These are phyloP conservation scores for Amphiura filiformis DNA, from an alignment of 35 echinoderm and acorn worm genomes.

Conservation along the genomic window DNA sequence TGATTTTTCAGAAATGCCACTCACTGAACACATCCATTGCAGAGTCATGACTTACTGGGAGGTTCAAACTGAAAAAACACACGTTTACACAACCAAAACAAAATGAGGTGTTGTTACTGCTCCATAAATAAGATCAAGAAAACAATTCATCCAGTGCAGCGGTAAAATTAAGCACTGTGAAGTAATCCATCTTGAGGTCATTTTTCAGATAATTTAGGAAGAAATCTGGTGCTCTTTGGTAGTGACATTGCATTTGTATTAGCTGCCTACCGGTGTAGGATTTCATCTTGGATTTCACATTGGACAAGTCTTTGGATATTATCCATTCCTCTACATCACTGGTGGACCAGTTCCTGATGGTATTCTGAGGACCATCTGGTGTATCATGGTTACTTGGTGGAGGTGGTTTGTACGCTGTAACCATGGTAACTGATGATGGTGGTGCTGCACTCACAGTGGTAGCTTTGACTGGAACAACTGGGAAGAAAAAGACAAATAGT, in stretches of 20 bases:
- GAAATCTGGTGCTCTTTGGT: conserved; percentile 54
- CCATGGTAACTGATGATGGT: too few relatives aligned
- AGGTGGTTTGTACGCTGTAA: neutral
- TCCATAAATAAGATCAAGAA: neutral
- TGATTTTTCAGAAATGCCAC: too few relatives aligned
- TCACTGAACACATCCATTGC: too few relatives aligned
- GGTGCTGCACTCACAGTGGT: neutral
- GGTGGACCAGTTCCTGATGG: neutral
- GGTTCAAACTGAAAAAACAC: too few relatives aligned
- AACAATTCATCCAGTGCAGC: conserved; percentile 35
- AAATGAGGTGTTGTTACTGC: neutral
- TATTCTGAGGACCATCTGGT: neutral
- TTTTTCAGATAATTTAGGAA: conserved; percentile 33
- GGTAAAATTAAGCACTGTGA: conserved; percentile 41
- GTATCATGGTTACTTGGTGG: neutral
- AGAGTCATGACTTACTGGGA: too few relatives aligned
- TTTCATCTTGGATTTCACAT: conserved; percentile 26
- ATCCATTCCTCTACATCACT: conserved; percentile 45
- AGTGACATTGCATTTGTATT: conserved; percentile 48
- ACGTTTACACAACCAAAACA: too few relatives aligned
- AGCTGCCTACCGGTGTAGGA: conserved; percentile 39
- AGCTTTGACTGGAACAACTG: neutral
- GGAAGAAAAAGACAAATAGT: too few relatives aligned
- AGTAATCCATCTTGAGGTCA: conserved; percentile 36
- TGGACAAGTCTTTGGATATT: conserved; percentile 24